Conservation (phyloP, 2,113 vertebrate species). For the Ailurus styani region DNA sequence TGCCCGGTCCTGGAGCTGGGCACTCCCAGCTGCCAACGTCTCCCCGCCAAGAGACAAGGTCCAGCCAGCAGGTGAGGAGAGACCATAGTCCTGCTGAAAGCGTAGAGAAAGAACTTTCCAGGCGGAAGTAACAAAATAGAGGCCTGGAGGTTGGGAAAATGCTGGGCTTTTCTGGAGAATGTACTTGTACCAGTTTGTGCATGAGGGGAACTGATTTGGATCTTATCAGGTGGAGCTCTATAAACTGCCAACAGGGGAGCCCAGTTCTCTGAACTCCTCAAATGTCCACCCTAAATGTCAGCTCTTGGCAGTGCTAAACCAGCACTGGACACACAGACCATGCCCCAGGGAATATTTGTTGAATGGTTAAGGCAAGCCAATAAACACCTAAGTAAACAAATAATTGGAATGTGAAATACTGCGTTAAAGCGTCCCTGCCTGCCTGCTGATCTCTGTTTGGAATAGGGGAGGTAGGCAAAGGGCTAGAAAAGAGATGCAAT, state of each 20-base stretch:
- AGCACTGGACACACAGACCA: background rate
- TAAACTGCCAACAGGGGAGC: background rate
- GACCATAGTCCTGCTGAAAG: background rate
- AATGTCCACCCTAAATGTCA: background rate
- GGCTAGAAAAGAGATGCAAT: background rate
- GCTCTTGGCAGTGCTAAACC: background rate
- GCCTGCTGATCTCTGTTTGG: background rate
- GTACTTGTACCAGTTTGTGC: background rate
- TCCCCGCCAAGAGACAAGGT: background rate
- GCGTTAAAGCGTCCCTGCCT: background rate
- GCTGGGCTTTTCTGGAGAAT: background rate
- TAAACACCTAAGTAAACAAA: background rate
- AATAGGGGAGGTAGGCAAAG: slow-evolving; percentile 27
- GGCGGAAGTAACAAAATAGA: background rate
- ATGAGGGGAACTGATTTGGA: background rate
- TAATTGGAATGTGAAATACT: background rate
- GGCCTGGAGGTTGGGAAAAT: background rate
- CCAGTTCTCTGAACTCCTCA: background rate
- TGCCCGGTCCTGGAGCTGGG: background rate
- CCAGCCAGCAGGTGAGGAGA: background rate
- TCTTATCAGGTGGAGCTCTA: background rate
- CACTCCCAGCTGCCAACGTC: background rate
- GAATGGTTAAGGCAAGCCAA: background rate
- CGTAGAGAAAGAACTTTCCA: background rate
- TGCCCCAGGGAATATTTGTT: background rate